A percentile compares a stretch with the other conserved stretches of the same genome.
Conservation (phyloP, 2,888 invertebrate genomes). For the Stratiomys singularior region DNA sequence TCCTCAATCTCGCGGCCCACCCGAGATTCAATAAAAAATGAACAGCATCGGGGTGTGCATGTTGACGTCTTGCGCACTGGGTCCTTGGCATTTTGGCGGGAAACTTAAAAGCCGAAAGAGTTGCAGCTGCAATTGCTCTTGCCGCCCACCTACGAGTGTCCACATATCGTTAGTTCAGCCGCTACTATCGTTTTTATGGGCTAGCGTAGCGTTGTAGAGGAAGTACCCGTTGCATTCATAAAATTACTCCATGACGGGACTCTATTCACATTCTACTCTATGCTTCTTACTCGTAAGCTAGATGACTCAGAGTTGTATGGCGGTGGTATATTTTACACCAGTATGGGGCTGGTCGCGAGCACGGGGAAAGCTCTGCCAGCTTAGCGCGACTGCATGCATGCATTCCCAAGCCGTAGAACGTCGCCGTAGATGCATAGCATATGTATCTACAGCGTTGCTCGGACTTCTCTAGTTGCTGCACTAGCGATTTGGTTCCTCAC, state of each 20-base stretch:
- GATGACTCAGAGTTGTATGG: conserved; percentile 18
- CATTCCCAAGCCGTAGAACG: neutral
- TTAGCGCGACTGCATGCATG: neutral
- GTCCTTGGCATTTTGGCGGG: conserved; percentile 19
- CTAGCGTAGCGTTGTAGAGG: conserved; percentile 6
- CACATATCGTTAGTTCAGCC: neutral
- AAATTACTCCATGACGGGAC: conserved; percentile 16
- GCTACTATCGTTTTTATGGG: neutral
- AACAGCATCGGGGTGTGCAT: no score
- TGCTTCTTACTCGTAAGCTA: neutral
- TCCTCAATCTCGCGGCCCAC: neutral
- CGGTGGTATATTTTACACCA: neutral
- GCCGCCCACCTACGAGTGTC: conserved; percentile 22
- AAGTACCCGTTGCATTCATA: conserved; percentile 37
- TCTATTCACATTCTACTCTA: conserved; percentile 17
- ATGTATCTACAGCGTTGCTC: no score
- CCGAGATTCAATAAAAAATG: neutral
- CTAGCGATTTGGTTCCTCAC: neutral
- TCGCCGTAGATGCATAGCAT: no score
- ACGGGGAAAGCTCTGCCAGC: neutral
- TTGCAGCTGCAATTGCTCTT: neutral
- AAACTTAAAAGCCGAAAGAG: conserved; percentile 1
- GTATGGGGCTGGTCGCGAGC: neutral
- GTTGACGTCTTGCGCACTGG: neutral
- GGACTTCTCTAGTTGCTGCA: no score